Evolutionary conservation across 2,113 vertebrate genomes (phyloP), one percentile per base, ranked within the genome.

Genomic region (Sceloporus undulatus): DNA sequence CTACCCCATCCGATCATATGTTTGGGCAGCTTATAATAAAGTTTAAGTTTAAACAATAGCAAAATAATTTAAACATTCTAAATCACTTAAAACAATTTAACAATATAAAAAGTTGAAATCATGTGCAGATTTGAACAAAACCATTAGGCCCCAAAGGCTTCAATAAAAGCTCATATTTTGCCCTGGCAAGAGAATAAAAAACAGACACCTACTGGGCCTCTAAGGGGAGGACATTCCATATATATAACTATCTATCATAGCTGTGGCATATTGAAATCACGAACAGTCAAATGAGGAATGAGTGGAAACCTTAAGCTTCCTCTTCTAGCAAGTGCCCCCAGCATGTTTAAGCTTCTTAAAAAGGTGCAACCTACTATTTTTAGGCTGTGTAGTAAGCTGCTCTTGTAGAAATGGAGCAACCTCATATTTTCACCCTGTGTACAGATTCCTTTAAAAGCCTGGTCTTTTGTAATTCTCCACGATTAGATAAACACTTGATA

Each of bases 381-480:
- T 27, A 68, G 66, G 23, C 66, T 25, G 21, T 68, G 66, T 68
- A 25, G 21, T 68, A 68, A 68, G 59, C 66, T 68, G 23, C 7
- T 23, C 25, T 68, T 68, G 27, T 71, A 48, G 9, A 87, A 80
- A 73, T 29, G 40, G 18, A 42, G 23, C 19, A 62, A 11, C 34
- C 18, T 25, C 25, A 9, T 66, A 34, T n/a, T 48, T 62, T 3
- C 56, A 82, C 29, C 10, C 29, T 82, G 27, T 25, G n/a, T 54
- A 16, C n/a, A 25, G 9, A 76, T 19, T 34, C 27, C 4, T 70
- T 77, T 76, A n/a, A 16, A 54, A 79, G 23, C 7, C n/a, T 79
- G 27, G 18, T 52, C 40, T 76, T 87, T 82, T 82, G 79, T 34
- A 66, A 82, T 82, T 76, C 65, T 74, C 71, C 71, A 87, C 34